Conservation (phyloP, 2,113 vertebrate genomes). For the Choloepus hoffmanni region DNA sequence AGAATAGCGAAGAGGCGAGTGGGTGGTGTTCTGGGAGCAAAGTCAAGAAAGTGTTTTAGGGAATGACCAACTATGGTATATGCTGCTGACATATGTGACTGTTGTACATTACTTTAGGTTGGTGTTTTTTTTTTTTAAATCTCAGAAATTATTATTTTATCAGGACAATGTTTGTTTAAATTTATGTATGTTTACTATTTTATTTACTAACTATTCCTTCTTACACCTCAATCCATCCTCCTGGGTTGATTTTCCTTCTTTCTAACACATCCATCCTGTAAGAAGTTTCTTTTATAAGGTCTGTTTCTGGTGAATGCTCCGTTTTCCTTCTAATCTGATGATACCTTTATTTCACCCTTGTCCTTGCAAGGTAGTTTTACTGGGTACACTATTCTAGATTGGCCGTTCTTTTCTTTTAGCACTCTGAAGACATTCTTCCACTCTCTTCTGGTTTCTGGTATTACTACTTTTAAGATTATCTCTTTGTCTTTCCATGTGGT, state of each 20-base stretch:
- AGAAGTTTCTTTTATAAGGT: background rate
- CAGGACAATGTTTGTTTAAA: constrained; percentile 25
- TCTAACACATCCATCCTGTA: constrained; percentile 1
- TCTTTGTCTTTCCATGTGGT: background rate
- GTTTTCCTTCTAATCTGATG: background rate
- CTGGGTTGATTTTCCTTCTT: constrained; percentile 9
- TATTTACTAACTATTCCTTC: background rate
- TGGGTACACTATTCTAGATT: background rate
- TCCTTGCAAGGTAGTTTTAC: background rate
- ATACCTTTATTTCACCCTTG: background rate
- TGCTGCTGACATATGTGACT: background rate
- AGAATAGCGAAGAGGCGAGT: constrained; percentile 67
- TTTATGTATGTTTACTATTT: background rate
- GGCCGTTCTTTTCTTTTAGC: background rate
- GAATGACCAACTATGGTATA: background rate
- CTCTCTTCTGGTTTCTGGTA: background rate
- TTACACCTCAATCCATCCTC: background rate
- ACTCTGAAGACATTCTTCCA: background rate
- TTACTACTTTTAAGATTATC: constrained; percentile 19
- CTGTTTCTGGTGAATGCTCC: background rate
- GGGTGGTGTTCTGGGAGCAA: background rate
- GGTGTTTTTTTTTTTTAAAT: background rate
- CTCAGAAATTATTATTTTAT: constrained; percentile 14
- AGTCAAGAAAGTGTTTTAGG: background rate
- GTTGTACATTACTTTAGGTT: background rate